Conservation (phyloP, 2,888 invertebrate species). For the Drepana falcataria region DNA sequence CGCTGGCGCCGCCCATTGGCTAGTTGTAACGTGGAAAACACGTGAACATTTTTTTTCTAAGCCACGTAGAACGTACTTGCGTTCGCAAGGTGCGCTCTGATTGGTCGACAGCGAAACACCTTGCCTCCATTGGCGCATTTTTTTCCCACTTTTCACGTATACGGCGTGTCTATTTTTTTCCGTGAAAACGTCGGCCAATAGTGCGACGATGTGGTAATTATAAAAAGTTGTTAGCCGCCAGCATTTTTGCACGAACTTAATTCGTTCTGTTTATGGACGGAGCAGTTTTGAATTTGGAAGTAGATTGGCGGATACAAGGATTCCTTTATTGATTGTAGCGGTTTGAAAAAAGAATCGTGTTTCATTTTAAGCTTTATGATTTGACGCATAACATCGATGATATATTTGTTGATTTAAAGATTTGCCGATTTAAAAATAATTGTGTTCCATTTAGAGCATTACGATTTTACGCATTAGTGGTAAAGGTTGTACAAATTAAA, state of each 20-base stretch:
- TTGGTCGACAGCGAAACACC: conserved; percentile 48
- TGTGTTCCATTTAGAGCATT: no score
- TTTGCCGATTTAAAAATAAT: no score
- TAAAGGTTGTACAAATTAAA: no score
- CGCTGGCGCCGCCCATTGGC: conserved; percentile 53
- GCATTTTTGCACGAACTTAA: background rate
- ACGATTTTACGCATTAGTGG: no score
- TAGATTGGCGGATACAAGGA: conserved; percentile 31
- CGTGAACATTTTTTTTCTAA: conserved; percentile 69
- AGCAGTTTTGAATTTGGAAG: conserved; percentile 5
- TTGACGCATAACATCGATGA: no score
- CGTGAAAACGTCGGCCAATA: conserved; percentile 67
- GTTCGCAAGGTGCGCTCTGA: conserved; percentile 37
- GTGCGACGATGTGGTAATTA: conserved; percentile 67
- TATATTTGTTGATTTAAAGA: no score
- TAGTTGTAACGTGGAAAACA: conserved; percentile 66
- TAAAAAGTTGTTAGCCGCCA: conserved; percentile 49
- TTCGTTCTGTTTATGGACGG: background rate
- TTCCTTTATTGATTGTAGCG: conserved; percentile 9
- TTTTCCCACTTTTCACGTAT: conserved; percentile 74
- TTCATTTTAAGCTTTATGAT: no score
- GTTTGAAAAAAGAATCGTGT: no score
- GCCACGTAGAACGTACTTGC: conserved; percentile 71
- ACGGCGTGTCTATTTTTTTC: conserved; percentile 61
- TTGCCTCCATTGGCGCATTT: conserved; percentile 63